Base-by-base conservation (phyloP, 2,797 vertebrate genomes). In the Tapirus indicus region DNA sequence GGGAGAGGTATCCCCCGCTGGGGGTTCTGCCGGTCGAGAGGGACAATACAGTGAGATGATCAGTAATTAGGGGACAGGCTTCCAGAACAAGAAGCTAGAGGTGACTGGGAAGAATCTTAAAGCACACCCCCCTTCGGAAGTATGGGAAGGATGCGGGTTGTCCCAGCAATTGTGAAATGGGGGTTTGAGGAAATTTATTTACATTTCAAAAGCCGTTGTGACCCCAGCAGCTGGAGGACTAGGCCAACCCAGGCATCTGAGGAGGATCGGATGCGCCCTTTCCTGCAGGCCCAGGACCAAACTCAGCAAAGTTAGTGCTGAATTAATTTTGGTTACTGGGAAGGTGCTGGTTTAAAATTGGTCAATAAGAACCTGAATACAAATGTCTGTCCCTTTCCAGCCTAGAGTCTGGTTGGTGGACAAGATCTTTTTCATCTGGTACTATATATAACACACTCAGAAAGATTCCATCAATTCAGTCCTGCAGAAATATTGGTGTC, bases 401-500 rank as follows among this genome's bases (percentile, higher is more conserved):
- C 78, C 71, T 25, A 16, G 27, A 87, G 47, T 54, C 74, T 90
- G 38, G 35, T 92, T 96, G 35, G 58, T 54, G 54, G 93, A 87
- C 74, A 62, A 80, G 58, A 60, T 75, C 94, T 82, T 97, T 96
- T 92, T 94, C 32, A 69, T 75, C 87, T 38, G 29, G 54, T 27
- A 29, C 75, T 54, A 96, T 83, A 94, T 95, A 95, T 90, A 91
- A 69, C 90, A 83, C 92, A 95, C 88, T 97, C 95, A 94, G 87
- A 85, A 93, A 94, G 92, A 94, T 1, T 84, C 88, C 60, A 54
- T 95, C 90, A 18, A 27, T 44, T 78, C 87, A 58, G 62, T 56
- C 54, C 96, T 91, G 11, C 6, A 29, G 95, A 97, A 85, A 96
- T 97, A 64, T 25, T 85, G 95, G 88, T 11, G 78, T 90, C 72